A percentile compares a stretch with the other conserved stretches of the same genome.
These are phyloP conservation scores for Gryllus longicercus DNA, from an alignment of 2,888 invertebrate genomes.

Conservation along the genomic window DNA sequence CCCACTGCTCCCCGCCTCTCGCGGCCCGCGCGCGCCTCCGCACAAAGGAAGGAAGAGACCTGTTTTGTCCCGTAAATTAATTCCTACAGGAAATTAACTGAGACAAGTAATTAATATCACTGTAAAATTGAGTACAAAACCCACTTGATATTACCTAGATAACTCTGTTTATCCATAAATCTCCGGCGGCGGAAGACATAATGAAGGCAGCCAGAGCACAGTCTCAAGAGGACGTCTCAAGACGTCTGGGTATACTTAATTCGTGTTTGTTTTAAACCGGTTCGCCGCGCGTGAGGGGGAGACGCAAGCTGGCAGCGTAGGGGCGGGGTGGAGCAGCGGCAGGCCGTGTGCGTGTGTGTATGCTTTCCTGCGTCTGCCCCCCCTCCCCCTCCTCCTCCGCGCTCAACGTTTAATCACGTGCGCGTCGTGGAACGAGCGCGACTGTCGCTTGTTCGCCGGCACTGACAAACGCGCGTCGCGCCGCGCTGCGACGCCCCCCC, in stretches of 20 bases:
- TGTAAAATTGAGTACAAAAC: conserved; percentile 10
- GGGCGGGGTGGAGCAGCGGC: too few species aligned
- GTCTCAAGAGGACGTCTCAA: not conserved
- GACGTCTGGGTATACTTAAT: not conserved
- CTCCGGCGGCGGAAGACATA: not conserved
- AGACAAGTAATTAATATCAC: conserved; percentile 10
- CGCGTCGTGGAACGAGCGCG: not conserved
- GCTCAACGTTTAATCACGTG: not conserved
- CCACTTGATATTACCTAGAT: conserved; percentile 11
- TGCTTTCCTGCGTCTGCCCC: not conserved
- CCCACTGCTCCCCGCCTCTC: not conserved
- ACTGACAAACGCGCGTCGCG: conserved; percentile 7
- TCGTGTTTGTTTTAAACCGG: conserved; percentile 1
- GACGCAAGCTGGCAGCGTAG: not conserved
- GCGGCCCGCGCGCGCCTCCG: not conserved
- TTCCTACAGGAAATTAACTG: not conserved
- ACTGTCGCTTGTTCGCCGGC: conserved; percentile 17
- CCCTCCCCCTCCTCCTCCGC: not conserved
- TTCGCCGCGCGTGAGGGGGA: not conserved
- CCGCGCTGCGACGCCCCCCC: not conserved
- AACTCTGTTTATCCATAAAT: conserved; percentile 10
- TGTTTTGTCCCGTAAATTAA: conserved; percentile 17
- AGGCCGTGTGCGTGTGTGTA: not conserved
- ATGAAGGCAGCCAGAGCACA: not conserved
- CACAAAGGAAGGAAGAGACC: conserved; percentile 6